Evolutionary conservation across 2,888 invertebrate genomes (phyloP), one percentile per base, ranked within the genome.

Genomic region (Seira musarum): DNA sequence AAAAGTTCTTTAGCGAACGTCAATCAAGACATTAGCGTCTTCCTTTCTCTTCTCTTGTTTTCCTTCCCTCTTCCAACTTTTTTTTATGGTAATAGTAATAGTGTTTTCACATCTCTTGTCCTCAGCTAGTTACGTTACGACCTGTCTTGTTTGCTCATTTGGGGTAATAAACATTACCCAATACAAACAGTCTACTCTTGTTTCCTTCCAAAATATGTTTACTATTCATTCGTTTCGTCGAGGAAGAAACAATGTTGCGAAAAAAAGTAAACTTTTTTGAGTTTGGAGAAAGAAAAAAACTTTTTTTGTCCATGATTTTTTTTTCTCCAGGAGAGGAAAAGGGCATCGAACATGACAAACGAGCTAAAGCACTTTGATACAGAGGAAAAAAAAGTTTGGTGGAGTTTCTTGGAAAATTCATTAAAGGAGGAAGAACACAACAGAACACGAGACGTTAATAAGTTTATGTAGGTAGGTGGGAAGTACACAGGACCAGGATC

Each of bases 161-260:
- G 46, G 69, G 65, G 60, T 67, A 79, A 79, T 79, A 79, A 79
- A 73, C 79, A 79, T 79, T 79, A 79, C 72, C 68, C 69, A 79
- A 73, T 68, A 79, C 61, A 79, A 79, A 79, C 73, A 73, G 71
- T 64, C 25, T 53, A 17, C 22, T 49, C 46, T 15, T 67, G 21
- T 69, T 57, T 19, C 67, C 40, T 69, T 5, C 25, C 30, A 21
- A 65, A 72, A 24, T 22, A 5, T 30, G 2, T 30, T 30, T 30
- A 30, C 30, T 30, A 5, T 30, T 30, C 30, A 30, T 30, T 30
- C 30, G 8, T 8, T n/a, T n/a, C n/a, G n/a, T n/a, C n/a, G n/a
- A n/a, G n/a, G 6, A 15, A 30, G 30, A 30, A 49, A 49, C 49
- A 8, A 2, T 49, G 6, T 49, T n/a, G 49, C 17, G 49, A 49